Evolutionary conservation across 2,113 vertebrate genomes (phyloP), one percentile per base, ranked within the genome.

Genomic region (Alligator mississippiensis): DNA sequence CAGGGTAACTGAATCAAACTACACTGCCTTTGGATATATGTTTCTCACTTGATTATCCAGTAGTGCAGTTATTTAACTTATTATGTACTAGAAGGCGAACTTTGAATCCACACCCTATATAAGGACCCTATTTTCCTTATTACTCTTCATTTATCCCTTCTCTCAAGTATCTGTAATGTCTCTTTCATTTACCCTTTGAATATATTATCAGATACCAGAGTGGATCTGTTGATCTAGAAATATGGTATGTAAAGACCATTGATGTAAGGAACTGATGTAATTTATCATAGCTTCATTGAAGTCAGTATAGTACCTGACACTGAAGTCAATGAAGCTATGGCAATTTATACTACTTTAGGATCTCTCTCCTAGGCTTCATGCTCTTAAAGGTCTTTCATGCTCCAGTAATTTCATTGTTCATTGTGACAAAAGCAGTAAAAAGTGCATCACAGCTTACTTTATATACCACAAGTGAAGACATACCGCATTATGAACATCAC

Each of bases 141-240:
- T 47, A 22, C 19, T 34, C 18, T 74, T 74, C 70, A 47, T 47
- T 5, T n/a, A 34, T 58, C 24, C 58, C 38, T 55, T 77, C 2
- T 5, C 24, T 27, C 22, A 24, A 15, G 9, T 28, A 70, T 11
- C 3, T 28, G 81, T 78, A 59, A 78, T 62, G 9, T 13, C n/a
- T 38, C 25, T 54, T n/a, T 1, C 2, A 24, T 1, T 0, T 34
- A 25, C 18, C 17, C 9, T 18, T 74, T 0, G 0, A 13, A 27
- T 3, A 7, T n/a, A 24, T 16, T 4, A 9, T 14, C 83, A 80
- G 61, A 68, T 55, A 10, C 0, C 57, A 54, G 27, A 4, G 12
- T 12, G 27, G 47, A 28, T 60, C 55, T 1, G 5, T 28, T 1
- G 70, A 62, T 21, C 61, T 62, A 11, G 61, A 25, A 25, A 11